A percentile compares a stretch with the other conserved stretches of the same genome.
Conservation (phyloP, 1,140 invertebrate species). For the Ips nitidus region DNA sequence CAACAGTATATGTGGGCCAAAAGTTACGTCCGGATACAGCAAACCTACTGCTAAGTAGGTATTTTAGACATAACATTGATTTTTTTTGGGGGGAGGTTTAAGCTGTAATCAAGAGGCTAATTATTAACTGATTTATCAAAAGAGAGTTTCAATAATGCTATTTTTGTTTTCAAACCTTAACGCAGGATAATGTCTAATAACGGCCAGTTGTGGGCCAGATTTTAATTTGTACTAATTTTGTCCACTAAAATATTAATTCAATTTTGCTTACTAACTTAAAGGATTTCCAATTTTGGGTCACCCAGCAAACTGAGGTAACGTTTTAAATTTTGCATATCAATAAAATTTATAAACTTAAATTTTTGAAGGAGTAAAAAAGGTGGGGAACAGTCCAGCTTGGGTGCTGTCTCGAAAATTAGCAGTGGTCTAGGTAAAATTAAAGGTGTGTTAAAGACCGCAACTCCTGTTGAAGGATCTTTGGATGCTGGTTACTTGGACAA, state of each 20-base stretch:
- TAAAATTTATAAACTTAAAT: neutral
- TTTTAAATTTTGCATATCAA: slow-evolving; percentile 15
- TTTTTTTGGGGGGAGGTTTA: no score
- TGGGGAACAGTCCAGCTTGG: slow-evolving; percentile 44
- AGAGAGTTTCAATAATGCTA: no score
- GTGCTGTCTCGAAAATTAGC: slow-evolving; percentile 52
- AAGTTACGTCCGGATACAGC: slow-evolving; percentile 55
- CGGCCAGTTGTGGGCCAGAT: no score
- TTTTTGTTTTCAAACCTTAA: no score
- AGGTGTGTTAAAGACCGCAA: slow-evolving; percentile 52
- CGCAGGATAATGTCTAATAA: no score
- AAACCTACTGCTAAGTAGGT: slow-evolving; percentile 59
- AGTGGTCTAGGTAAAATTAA: slow-evolving; percentile 54
- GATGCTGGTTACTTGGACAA: slow-evolving; percentile 40
- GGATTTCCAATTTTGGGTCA: slow-evolving; percentile 39
- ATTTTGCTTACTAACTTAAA: slow-evolving; percentile 20
- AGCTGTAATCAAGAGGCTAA: no score
- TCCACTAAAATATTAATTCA: slow-evolving; percentile 17
- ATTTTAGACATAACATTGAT: neutral
- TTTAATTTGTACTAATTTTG: neutral
- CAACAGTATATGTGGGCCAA: slow-evolving; percentile 65
- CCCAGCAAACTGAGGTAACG: slow-evolving; percentile 43
- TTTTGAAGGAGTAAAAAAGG: slow-evolving; percentile 41
- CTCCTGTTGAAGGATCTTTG: slow-evolving; percentile 53
- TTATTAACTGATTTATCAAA: no score